phyloP scores from a whole-genome alignment of 2,888 invertebrate species.

The Ophonus ardosiacus region DNA sequence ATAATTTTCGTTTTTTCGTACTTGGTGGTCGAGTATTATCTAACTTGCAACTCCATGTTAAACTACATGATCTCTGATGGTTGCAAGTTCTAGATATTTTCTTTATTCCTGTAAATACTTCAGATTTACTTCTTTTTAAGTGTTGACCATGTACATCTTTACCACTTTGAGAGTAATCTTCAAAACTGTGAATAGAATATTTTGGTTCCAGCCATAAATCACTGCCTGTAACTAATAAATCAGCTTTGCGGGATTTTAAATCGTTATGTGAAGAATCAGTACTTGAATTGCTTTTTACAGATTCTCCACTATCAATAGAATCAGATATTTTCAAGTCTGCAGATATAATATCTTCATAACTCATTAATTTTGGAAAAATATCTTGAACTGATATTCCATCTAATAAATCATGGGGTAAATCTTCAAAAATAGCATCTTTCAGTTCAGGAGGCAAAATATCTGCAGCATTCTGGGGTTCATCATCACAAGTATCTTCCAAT shows the following conservation, averaged over 20 bases:
- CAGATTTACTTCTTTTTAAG: constrained; percentile 82
- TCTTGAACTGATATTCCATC: constrained; percentile 93
- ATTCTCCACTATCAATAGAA: constrained; percentile 65
- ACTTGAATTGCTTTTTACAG: constrained; percentile 57
- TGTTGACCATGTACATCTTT: constrained; percentile 77
- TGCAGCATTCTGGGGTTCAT: constrained; percentile 88
- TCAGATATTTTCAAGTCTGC: constrained; percentile 78
- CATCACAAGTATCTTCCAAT: constrained; percentile 83
- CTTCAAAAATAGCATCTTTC: constrained; percentile 91
- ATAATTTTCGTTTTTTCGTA: constrained; percentile 84
- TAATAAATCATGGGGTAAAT: constrained; percentile 88
- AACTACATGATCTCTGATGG: constrained; percentile 83
- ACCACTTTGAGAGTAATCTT: constrained; percentile 79
- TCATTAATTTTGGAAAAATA: constrained; percentile 85
- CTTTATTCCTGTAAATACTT: constrained; percentile 79
- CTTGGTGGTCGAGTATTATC: constrained; percentile 81
- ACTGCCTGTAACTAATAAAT: constrained; percentile 70
- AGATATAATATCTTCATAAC: constrained; percentile 82
- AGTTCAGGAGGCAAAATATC: constrained; percentile 91
- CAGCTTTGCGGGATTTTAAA: constrained; percentile 72
- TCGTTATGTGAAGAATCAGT: constrained; percentile 65
- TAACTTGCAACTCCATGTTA: constrained; percentile 84
- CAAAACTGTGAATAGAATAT: constrained; percentile 77
- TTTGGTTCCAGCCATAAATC: constrained; percentile 75
- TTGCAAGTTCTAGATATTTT: constrained; percentile 77